Evolutionary conservation across 2,113 vertebrate genomes (phyloP).

Genomic region (Microtus oregoni): DNA sequence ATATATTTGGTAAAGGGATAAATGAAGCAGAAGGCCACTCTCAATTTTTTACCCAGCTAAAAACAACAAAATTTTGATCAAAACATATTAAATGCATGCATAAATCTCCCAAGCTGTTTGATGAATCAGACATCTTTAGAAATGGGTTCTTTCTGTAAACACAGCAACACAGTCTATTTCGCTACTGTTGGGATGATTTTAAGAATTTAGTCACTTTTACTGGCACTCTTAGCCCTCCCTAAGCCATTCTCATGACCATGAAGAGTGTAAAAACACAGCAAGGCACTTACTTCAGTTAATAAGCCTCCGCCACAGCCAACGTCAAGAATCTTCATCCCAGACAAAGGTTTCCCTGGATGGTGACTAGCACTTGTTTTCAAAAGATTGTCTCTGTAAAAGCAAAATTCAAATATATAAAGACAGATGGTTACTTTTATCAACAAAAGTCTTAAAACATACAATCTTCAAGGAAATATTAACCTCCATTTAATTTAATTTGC

Average conservation of each 20-base stretch:
- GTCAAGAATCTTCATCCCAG: constrained; percentile 93
- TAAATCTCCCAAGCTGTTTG: neutral
- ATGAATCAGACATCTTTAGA: neutral
- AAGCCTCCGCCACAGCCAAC: constrained; percentile 97
- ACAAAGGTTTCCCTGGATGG: constrained; percentile 91
- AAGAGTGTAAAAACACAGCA: neutral
- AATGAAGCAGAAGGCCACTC: neutral
- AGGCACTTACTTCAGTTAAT: constrained; percentile 92
- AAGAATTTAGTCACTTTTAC: neutral
- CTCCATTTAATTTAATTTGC: neutral
- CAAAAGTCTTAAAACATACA: neutral
- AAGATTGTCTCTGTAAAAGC: constrained; percentile 92
- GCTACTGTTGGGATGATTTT: neutral
- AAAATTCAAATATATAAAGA: constrained; percentile 64
- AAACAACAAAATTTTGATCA: constrained; percentile 10
- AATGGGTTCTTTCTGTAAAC: neutral
- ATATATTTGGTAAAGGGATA: constrained; percentile 43
- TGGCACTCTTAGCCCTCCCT: neutral
- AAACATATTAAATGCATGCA: neutral
- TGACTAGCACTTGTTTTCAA: constrained; percentile 88
- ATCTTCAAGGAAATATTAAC: constrained; percentile 51
- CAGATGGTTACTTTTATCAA: constrained; percentile 35
- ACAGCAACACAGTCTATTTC: neutral
- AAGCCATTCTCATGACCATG: neutral
- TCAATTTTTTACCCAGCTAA: constrained; percentile 24